Evolutionary conservation across 2,113 vertebrate genomes (phyloP).

Genomic region (Progne subis): DNA sequence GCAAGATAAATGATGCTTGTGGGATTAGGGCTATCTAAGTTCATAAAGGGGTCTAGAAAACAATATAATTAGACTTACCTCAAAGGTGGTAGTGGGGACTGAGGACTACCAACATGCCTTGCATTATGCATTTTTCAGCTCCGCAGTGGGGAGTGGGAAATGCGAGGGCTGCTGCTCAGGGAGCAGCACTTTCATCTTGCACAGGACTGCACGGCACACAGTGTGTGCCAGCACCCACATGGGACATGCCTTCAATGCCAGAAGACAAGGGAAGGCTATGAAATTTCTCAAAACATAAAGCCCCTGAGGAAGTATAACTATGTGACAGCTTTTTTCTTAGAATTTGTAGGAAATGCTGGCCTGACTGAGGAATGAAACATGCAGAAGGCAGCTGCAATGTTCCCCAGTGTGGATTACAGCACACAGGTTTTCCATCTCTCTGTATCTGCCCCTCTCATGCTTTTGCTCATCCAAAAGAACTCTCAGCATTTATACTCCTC

Average conservation of each 20-base stretch:
- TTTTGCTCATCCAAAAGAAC: neutral
- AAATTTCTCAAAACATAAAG: neutral
- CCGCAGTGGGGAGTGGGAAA: neutral
- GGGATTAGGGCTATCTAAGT: neutral
- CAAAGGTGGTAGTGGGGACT: neutral
- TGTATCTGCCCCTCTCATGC: neutral
- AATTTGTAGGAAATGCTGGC: neutral
- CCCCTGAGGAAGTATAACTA: neutral
- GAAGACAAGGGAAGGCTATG: neutral
- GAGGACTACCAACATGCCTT: neutral
- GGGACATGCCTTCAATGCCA: neutral
- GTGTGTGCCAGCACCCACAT: neutral
- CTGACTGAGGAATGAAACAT: neutral
- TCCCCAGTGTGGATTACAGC: neutral
- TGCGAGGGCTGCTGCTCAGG: neutral
- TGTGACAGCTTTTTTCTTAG: neutral
- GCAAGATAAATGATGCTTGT: neutral
- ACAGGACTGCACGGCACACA: neutral
- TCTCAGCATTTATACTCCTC: neutral
- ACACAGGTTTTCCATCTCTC: neutral
- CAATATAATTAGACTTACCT: neutral
- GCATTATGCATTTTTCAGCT: neutral
- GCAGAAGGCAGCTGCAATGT: neutral
- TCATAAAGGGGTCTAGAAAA: neutral
- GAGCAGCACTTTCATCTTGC: neutral